Percentiles rank a stretch among this genome's conserved stretches.
phyloP scores from a whole-genome alignment of 1,140 invertebrate species.

The Pseudomyrmex concolor region DNA sequence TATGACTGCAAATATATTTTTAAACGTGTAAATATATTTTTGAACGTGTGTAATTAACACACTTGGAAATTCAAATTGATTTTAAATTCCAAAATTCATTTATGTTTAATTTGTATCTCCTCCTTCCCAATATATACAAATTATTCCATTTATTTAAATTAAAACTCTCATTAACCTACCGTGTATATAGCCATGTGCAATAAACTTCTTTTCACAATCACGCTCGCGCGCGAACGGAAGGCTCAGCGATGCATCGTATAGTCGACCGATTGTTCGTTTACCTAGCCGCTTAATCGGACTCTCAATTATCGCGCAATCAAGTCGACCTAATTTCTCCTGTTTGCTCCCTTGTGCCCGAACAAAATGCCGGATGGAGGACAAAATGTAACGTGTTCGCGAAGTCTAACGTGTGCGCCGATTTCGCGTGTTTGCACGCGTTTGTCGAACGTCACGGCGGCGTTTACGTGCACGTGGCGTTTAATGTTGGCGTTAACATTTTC shows the following conservation, averaged over 20 bases:
- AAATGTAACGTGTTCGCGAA: constrained; percentile 40
- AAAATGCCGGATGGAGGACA: constrained; percentile 46
- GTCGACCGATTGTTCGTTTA: constrained; percentile 54
- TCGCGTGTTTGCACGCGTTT: constrained; percentile 53
- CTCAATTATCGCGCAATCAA: constrained; percentile 61
- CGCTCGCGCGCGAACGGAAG: neutral
- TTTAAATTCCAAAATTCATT: too few species aligned
- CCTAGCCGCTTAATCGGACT: constrained; percentile 46
- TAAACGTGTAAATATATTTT: too few species aligned
- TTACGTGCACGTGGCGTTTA: constrained; percentile 54
- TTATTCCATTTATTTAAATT: neutral
- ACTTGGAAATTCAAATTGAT: too few species aligned
- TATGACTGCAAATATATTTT: too few species aligned
- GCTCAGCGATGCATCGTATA: neutral
- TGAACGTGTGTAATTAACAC: too few species aligned
- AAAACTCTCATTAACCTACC: neutral
- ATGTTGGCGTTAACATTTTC: constrained; percentile 57
- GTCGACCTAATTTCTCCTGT: constrained; percentile 59
- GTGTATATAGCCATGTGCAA: neutral
- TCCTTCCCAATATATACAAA: neutral
- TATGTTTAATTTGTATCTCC: too few species aligned
- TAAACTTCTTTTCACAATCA: neutral
- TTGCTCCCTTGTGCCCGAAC: constrained; percentile 1
- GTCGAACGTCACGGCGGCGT: constrained; percentile 22
- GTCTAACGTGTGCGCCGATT: constrained; percentile 46